A percentile compares a stretch with the other conserved stretches of the same genome.
These are phyloP conservation scores for Amphilophus citrinellus DNA, from an alignment of 2,113 vertebrate species.

Conservation along the genomic window DNA sequence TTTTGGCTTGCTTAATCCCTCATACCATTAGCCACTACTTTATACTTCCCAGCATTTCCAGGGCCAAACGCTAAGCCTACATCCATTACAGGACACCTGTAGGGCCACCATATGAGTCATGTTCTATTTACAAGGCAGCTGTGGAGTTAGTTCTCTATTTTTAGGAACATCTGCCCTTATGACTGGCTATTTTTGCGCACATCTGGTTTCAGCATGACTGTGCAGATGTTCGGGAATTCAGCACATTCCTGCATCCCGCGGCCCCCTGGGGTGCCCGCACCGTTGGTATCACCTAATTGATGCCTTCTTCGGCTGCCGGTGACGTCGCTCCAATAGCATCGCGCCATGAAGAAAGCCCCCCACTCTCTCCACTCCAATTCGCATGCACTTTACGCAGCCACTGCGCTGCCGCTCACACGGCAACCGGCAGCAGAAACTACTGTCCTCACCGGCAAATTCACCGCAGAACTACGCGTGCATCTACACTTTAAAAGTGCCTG, in stretches of 20 bases:
- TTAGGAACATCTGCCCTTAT: not conserved
- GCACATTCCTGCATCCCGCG: constrained; percentile 43
- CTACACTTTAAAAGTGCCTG: not conserved
- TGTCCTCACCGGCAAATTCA: constrained; percentile 17
- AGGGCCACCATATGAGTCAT: not conserved
- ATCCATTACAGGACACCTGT: not conserved
- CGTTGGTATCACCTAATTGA: constrained; percentile 64
- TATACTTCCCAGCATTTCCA: not conserved
- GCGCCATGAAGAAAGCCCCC: constrained; percentile 63
- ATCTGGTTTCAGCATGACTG: not conserved
- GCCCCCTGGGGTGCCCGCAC: constrained; percentile 28
- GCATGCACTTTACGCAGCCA: constrained; percentile 64
- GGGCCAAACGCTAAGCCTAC: not conserved
- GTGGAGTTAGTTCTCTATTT: not conserved
- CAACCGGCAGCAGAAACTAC: not conserved
- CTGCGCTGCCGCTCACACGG: constrained; percentile 40
- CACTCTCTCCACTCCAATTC: constrained; percentile 50
- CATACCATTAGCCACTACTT: not conserved
- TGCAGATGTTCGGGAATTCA: constrained; percentile 45
- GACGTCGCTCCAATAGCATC: constrained; percentile 74
- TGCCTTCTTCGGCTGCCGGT: constrained; percentile 46
- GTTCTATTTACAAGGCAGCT: not conserved
- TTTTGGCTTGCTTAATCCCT: too few relatives aligned
- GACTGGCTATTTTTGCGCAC: not conserved
- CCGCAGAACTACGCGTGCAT: constrained; percentile 12